A percentile compares a stretch with the other conserved stretches of the same genome.
Conservation (phyloP, 2,888 invertebrate genomes). For the Cheilosia urbana region DNA sequence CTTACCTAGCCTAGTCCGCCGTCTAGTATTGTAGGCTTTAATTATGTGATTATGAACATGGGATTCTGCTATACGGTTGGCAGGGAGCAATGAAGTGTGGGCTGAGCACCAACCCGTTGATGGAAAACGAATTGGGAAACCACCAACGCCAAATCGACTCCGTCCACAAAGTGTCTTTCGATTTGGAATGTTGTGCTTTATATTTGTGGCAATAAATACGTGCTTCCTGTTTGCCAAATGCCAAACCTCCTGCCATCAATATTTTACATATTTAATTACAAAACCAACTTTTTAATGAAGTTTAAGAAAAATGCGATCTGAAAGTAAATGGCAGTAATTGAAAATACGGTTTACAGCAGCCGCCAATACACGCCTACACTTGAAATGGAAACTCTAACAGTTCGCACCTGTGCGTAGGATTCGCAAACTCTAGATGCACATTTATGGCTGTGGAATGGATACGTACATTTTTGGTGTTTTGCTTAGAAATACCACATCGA, state of each 20-base stretch:
- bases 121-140: constrained; percentile 39
- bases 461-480: constrained; percentile 42
- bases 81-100: constrained; percentile 59
- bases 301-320: not conserved
- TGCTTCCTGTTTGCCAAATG: constrained; percentile 3
- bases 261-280: not conserved
- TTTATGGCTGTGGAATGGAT: not conserved
- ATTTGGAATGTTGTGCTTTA: not conserved
- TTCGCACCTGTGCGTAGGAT: constrained; percentile 65
- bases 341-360: constrained; percentile 33
- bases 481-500: constrained; percentile 36
- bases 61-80: constrained; percentile 30
- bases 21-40: constrained; percentile 59
- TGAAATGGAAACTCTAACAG: constrained; percentile 45
- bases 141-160: constrained; percentile 43
- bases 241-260: not conserved
- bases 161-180: not conserved
- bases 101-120: constrained; percentile 30
- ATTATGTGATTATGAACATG: constrained; percentile 68
- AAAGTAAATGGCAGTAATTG: constrained; percentile 29
- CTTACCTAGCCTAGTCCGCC: constrained; percentile 46
- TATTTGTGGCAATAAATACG: not conserved
- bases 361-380: constrained; percentile 39
- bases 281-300: no score
- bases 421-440: constrained; percentile 23